Evolutionary conservation across 2,113 vertebrate genomes (phyloP).

Genomic region (Centropristis striata): DNA sequence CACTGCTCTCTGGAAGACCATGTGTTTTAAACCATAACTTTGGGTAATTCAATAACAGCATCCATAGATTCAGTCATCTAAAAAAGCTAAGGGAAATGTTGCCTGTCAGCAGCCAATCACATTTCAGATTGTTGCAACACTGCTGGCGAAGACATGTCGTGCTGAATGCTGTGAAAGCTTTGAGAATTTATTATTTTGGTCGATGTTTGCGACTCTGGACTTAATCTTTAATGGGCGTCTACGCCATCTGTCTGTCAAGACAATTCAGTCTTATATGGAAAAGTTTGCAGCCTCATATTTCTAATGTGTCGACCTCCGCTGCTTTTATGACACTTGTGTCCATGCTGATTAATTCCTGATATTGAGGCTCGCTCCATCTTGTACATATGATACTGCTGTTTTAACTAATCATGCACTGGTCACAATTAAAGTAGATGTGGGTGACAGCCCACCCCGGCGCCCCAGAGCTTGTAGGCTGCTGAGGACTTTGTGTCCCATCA

Average conservation of each 20-base stretch:
- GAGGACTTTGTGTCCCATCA: slow-evolving; percentile 80
- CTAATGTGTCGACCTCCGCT: slow-evolving; percentile 38
- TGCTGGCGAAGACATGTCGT: slow-evolving; percentile 58
- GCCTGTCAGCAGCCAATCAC: slow-evolving; percentile 75
- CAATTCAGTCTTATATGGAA: slow-evolving; percentile 48
- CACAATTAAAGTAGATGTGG: slow-evolving; percentile 65
- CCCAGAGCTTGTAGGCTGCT: slow-evolving; percentile 58
- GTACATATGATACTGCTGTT: slow-evolving; percentile 46
- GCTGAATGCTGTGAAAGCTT: slow-evolving; percentile 48
- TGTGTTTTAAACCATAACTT: slow-evolving; percentile 68
- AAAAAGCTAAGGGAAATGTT: slow-evolving; percentile 73
- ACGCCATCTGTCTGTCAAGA: slow-evolving; percentile 65
- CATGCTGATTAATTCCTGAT: slow-evolving; percentile 32
- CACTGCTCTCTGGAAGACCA: slow-evolving; percentile 38
- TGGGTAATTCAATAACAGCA: slow-evolving; percentile 67
- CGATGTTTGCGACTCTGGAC: slow-evolving; percentile 66
- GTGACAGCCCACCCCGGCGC: slow-evolving; percentile 73
- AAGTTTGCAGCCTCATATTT: slow-evolving; percentile 15
- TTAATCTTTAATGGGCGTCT: slow-evolving; percentile 62
- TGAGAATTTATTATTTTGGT: slow-evolving; percentile 71
- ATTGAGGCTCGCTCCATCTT: neutral
- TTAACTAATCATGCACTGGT: slow-evolving; percentile 55
- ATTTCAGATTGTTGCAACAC: slow-evolving; percentile 67
- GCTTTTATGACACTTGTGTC: slow-evolving; percentile 48
- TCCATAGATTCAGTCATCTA: slow-evolving; percentile 61